Evolutionary conservation across 2,888 invertebrate species (phyloP), one percentile per base, ranked within the genome.

Genomic region (Acronicta psi): DNA sequence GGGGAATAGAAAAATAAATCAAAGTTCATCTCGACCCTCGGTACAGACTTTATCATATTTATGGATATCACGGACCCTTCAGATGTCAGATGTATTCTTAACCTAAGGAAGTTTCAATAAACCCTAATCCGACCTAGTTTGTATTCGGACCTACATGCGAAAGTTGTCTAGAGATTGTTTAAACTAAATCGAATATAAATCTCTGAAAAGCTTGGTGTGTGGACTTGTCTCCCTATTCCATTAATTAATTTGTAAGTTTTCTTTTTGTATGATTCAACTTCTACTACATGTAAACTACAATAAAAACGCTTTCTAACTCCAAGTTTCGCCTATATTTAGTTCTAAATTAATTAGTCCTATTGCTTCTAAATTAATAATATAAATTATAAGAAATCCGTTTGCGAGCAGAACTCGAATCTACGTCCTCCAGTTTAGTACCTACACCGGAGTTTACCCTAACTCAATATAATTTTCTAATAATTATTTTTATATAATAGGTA

Each of bases 101-200:
- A n/a, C n/a, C n/a, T 34, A 29, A 25, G 29, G 29, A 54, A 47
- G 54, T 55, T 54, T 65, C 67, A 70, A 54, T 67, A 54, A 52
- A 55, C 66, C 59, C 37, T 71, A 49, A 65, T 54, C 46, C 44
- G 41, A 44, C 66, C 68, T 52, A 68, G 43, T 68, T 70, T 70
- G 34, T 58, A 68, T 51, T 54, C 47, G 46, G 23, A 42, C 23
- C 52, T 46, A 29, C 29, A 38, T 40, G n/a, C 13, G 42, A 34
- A 45, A 38, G 23, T 57, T 47, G 37, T 54, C 23, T 37, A 46
- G 9, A 51, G 38, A 58, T 47, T 37, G 31, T 51, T 47, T 54
- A 46, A 43, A 7, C 5, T 2, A 6, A 7, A 9, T 25, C 2
- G 25, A 9, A 9, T 25, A 25, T 25, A 23, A 20, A 13, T 34